Evolutionary conservation across 2,797 vertebrate species (phyloP).

Genomic region (Anguilla anguilla): DNA sequence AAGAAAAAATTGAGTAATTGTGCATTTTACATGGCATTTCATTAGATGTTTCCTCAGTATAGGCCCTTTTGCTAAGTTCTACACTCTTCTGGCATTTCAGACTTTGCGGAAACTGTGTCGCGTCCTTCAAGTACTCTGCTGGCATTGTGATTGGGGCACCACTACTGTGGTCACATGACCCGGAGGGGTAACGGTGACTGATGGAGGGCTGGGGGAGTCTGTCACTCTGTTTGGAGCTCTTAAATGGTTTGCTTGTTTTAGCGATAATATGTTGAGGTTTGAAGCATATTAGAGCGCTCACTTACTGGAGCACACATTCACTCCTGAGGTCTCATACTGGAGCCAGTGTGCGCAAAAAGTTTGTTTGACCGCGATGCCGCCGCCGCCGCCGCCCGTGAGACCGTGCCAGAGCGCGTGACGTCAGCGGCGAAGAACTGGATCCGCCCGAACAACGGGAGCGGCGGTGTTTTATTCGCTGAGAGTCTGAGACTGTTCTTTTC

Average conservation of each 20-base stretch:
- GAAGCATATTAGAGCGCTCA: not conserved
- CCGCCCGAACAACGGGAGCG: not conserved
- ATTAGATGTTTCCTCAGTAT: not conserved
- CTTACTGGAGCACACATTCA: not conserved
- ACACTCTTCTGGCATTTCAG: not conserved
- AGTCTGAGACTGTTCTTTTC: too few relatives aligned
- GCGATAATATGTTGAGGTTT: not conserved
- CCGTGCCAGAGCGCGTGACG: too few relatives aligned
- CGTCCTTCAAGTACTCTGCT: not conserved
- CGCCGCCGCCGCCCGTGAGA: too few relatives aligned
- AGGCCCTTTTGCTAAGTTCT: not conserved
- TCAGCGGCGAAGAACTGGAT: not conserved
- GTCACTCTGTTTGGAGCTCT: not conserved
- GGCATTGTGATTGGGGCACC: not conserved
- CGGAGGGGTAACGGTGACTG: not conserved
- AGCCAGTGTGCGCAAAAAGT: not conserved
- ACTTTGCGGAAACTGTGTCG: not conserved
- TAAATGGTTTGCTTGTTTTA: not conserved
- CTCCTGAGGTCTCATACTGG: not conserved
- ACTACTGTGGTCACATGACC: not conserved
- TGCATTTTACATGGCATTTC: not conserved
- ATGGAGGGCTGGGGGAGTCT: not conserved
- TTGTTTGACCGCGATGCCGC: not conserved
- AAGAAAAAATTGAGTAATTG: too few relatives aligned
- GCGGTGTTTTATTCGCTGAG: too few relatives aligned